Evolutionary conservation across 2,113 vertebrate genomes (phyloP).

Genomic region (Corvus moneduloides): DNA sequence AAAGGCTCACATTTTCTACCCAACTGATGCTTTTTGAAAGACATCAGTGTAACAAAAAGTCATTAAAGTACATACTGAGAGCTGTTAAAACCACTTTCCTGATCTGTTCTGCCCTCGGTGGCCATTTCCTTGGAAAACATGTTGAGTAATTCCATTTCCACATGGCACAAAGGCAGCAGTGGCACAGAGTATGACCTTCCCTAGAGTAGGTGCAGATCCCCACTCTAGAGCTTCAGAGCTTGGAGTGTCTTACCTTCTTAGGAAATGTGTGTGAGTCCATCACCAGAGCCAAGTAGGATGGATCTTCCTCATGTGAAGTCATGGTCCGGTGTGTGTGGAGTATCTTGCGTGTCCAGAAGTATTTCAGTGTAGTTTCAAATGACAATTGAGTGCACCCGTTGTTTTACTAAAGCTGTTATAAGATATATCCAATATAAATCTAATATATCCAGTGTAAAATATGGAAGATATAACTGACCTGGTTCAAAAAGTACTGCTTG

Average conservation of each 20-base stretch:
- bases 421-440: neutral
- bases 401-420: neutral
- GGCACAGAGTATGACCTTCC: neutral
- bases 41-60: neutral
- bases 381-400: neutral
- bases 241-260: neutral
- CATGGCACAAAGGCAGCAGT: neutral
- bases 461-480: neutral
- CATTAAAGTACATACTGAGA: neutral
- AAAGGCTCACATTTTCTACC: neutral
- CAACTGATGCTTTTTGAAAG: neutral
- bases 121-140: neutral
- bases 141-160: neutral
- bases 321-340: neutral
- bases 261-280: fast-evolving
- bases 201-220: neutral
- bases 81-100: slow-evolving; percentile 4
- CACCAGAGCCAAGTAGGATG: neutral
- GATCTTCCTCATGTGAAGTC: neutral
- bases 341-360: neutral
- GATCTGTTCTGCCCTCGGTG: neutral
- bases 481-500: neutral
- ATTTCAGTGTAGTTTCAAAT: neutral
- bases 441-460: neutral
- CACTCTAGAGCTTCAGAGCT: neutral